phyloP scores from a whole-genome alignment of 1,140 invertebrate species.

The Plectus sambesii region DNA sequence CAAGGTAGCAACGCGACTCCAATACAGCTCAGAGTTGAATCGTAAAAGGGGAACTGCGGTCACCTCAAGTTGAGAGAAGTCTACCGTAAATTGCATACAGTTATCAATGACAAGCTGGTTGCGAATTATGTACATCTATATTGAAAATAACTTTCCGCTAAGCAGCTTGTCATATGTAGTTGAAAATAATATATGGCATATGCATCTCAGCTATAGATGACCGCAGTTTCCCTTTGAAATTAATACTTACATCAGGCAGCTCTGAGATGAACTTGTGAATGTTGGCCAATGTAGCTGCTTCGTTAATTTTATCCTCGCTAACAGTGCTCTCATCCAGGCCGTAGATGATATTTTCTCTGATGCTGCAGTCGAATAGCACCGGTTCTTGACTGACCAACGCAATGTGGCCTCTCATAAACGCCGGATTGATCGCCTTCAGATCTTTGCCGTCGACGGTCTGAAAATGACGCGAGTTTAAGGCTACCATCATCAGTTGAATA shows the following conservation, averaged over 20 bases:
- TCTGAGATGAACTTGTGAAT: slow-evolving; percentile 61
- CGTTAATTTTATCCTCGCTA: slow-evolving; percentile 41
- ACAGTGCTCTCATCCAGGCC: slow-evolving; percentile 27
- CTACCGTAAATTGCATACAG: too few relatives aligned
- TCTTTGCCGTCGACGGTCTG: slow-evolving; percentile 18
- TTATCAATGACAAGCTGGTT: too few relatives aligned
- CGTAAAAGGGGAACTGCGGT: too few relatives aligned
- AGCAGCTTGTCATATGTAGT: too few relatives aligned
- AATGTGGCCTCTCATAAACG: slow-evolving; percentile 14
- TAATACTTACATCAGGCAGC: slow-evolving; percentile 52
- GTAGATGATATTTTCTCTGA: slow-evolving; percentile 23
- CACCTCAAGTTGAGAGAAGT: too few relatives aligned
- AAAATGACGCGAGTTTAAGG: slow-evolving; percentile 9
- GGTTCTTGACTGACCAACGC: slow-evolving; percentile 49
- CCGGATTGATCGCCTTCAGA: slow-evolving; percentile 17
- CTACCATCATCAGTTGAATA: too few relatives aligned
- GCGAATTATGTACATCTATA: too few relatives aligned
- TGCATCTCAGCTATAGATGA: too few relatives aligned
- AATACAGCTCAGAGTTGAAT: background rate
- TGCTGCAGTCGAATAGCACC: slow-evolving; percentile 37
- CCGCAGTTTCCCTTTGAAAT: background rate
- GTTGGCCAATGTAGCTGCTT: slow-evolving; percentile 60
- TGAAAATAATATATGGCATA: too few relatives aligned
- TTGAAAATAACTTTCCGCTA: too few relatives aligned
- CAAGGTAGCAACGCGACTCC: too few relatives aligned